A percentile compares a stretch with the other conserved stretches of the same genome.
These are phyloP conservation scores for Tenthredo distinguenda DNA, from an alignment of 2,888 invertebrate species.

Conservation along the genomic window DNA sequence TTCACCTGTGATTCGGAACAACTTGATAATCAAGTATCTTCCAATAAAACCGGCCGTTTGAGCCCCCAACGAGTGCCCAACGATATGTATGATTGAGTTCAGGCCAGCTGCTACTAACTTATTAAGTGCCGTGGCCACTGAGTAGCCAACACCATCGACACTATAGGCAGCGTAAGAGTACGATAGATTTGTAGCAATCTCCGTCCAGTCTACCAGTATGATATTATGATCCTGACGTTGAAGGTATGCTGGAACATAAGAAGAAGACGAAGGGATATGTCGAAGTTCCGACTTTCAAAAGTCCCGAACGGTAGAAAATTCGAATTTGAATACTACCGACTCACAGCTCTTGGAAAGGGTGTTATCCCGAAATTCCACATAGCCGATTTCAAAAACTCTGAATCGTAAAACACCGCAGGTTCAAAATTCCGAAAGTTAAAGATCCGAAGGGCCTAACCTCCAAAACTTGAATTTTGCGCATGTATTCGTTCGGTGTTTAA, in stretches of 20 bases:
- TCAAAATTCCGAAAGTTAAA: no score
- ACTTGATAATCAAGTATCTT: conserved; percentile 58
- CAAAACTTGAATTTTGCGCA: no score
- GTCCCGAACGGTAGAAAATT: no score
- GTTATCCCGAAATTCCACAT: no score
- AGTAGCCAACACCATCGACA: conserved; percentile 59
- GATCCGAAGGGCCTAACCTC: no score
- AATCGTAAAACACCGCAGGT: no score
- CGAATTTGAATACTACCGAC: no score
- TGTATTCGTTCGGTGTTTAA: no score
- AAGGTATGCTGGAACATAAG: conserved; percentile 71
- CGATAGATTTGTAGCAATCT: conserved; percentile 73
- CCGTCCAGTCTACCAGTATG: conserved; percentile 78
- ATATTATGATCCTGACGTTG: conserved; percentile 76
- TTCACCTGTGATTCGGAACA: conserved; percentile 68
- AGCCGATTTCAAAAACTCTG: no score
- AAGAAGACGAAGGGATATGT: neutral
- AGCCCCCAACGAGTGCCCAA: conserved; percentile 71
- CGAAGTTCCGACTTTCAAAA: no score
- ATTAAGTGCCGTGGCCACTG: conserved; percentile 62
- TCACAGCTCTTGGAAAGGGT: no score
- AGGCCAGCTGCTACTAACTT: conserved; percentile 62
- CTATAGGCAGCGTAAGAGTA: conserved; percentile 70
- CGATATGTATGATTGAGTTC: conserved; percentile 63
- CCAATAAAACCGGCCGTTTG: conserved; percentile 67